Conservation (phyloP, 2,888 invertebrate species). For the Anoncus sp. region DNA sequence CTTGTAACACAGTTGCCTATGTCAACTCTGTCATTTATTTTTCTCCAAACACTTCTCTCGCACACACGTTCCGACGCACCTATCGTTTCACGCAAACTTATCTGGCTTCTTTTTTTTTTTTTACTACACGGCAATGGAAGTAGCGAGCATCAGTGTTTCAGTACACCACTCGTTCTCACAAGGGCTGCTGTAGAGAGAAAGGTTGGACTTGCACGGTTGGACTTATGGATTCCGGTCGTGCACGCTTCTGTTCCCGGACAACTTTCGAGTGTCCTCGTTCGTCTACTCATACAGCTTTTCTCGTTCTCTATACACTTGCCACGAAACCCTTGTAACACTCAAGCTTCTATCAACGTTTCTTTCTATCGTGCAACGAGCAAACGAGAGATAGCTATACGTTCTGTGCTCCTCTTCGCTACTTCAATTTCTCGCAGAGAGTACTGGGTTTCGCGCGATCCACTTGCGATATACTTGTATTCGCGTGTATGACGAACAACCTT, state of each 20-base stretch:
- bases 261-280: conserved; percentile 55
- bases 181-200: too few species aligned
- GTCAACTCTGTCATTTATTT: background rate
- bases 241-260: conserved; percentile 55
- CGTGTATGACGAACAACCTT: background rate
- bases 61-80: too few species aligned
- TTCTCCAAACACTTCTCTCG: too few species aligned
- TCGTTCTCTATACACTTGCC: conserved; percentile 26
- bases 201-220: conserved; percentile 51
- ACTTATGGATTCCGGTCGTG: conserved; percentile 65
- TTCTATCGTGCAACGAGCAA: conserved; percentile 7
- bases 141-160: too few species aligned
- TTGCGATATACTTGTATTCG: conserved; percentile 25
- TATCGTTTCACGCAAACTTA: too few species aligned
- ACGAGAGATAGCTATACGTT: conserved; percentile 25
- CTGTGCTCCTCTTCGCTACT: conserved; percentile 17
- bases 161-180: conserved; percentile 5
- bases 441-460: background rate
- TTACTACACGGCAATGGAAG: too few species aligned
- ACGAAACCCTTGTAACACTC: conserved; percentile 42
- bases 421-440: background rate
- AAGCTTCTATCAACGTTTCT: conserved; percentile 54
- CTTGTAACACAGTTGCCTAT: background rate
- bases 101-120: too few species aligned
- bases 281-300: conserved; percentile 46